Evolutionary conservation across 2,888 invertebrate genomes (phyloP).

Genomic region (Ichneumoninae sp.): DNA sequence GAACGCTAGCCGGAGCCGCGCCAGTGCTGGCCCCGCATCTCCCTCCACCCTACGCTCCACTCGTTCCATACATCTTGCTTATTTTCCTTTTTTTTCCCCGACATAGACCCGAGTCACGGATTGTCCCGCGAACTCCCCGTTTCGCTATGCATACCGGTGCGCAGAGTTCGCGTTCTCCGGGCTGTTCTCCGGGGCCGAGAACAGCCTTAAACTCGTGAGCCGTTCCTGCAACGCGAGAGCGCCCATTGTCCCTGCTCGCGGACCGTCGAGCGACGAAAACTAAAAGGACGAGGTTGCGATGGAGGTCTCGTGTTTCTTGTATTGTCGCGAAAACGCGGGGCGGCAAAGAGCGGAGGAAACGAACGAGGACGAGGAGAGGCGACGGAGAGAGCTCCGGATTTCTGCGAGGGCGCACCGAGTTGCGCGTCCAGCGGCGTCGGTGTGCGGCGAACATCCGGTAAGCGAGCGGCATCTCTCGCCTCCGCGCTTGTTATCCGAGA

Average conservation of each 20-base stretch:
- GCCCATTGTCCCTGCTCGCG: slow-evolving; percentile 49
- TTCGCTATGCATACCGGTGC: background rate
- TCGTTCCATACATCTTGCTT: background rate
- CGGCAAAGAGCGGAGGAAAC: too few relatives aligned
- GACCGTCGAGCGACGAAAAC: slow-evolving; percentile 39
- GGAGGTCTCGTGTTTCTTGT: slow-evolving; percentile 62
- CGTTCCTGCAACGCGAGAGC: background rate
- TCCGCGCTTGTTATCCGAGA: slow-evolving; percentile 23
- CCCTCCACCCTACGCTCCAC: slow-evolving; percentile 26
- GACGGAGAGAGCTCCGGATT: slow-evolving; percentile 42
- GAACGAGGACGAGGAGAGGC: background rate
- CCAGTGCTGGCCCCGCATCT: too few relatives aligned
- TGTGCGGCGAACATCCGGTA: slow-evolving; percentile 45
- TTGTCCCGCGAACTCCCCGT: slow-evolving; percentile 5
- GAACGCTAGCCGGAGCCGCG: too few relatives aligned
- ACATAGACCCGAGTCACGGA: slow-evolving; percentile 13
- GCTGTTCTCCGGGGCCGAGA: background rate
- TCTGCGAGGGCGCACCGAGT: slow-evolving; percentile 38
- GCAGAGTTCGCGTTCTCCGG: slow-evolving; percentile 9
- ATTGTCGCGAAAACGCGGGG: slow-evolving; percentile 47
- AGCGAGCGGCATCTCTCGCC: slow-evolving; percentile 43
- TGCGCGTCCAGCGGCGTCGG: slow-evolving; percentile 38
- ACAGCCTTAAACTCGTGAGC: slow-evolving; percentile 16
- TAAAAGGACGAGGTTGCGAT: slow-evolving; percentile 20
- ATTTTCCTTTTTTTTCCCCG: slow-evolving; percentile 13